phyloP scores from a whole-genome alignment of 2,888 invertebrate genomes.

The Hipparchia semele region DNA sequence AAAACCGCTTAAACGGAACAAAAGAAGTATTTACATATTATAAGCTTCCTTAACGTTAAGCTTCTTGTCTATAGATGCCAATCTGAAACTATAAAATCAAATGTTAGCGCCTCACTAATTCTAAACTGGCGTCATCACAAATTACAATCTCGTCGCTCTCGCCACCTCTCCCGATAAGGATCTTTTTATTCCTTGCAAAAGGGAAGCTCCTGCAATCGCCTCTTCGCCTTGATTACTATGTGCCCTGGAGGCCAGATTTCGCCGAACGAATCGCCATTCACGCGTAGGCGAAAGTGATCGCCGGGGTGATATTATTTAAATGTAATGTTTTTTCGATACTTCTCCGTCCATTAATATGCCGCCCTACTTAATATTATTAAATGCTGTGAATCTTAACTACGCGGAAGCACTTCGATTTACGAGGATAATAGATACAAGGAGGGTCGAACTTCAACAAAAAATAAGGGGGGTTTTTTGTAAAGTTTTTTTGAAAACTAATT shows the following conservation, averaged over 20 bases:
- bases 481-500: neutral
- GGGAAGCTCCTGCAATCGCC: constrained; percentile 72
- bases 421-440: constrained; percentile 11
- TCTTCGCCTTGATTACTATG: constrained; percentile 75
- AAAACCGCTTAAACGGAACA: neutral
- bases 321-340: constrained; percentile 82
- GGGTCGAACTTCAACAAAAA: constrained; percentile 8
- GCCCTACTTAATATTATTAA: constrained; percentile 45
- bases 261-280: constrained; percentile 74
- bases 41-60: neutral
- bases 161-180: constrained; percentile 73
- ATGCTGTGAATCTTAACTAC: constrained; percentile 34
- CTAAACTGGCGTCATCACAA: constrained; percentile 67
- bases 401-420: constrained; percentile 27
- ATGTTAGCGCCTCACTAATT: constrained; percentile 60
- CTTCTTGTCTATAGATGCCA: constrained; percentile 10
- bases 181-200: constrained; percentile 76
- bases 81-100: constrained; percentile 44
- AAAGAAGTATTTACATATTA: neutral
- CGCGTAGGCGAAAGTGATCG: constrained; percentile 77
- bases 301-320: constrained; percentile 82
- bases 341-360: constrained; percentile 55
- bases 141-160: constrained; percentile 75
- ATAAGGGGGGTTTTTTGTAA: neutral
- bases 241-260: constrained; percentile 79